Evolutionary conservation across 2,888 invertebrate species (phyloP), one percentile per base, ranked within the genome.

Genomic region (Euphydryas editha): DNA sequence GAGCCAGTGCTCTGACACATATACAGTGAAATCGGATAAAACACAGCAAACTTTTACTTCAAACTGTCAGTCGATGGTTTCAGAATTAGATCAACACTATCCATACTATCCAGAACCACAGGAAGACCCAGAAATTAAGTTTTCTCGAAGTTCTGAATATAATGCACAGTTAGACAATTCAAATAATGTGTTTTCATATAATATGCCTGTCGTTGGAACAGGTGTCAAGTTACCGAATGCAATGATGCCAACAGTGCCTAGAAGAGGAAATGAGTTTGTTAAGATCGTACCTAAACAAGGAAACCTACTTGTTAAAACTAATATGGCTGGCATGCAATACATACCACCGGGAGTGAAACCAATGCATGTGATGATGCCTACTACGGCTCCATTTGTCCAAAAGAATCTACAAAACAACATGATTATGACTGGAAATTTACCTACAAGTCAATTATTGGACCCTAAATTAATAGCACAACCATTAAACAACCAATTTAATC

Each of bases 341-440:
- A 72, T 92, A 65, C 71, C 83, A 42, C 79, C 86, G 6, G 82
- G 82, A 46, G 81, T 81, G 6, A 90, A 91, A 68, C 86, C 88
- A 2, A 75, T 89, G 81, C 88, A 87, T 77, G 81, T 90, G 8
- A 80, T 91, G 79, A 78, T 91, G 71, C 84, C 89, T 1, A 75
- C 84, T 46, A 67, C 87, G 62, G 87, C 90, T 24, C 78, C 88
- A 54, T 91, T 87, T 82, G 83, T 90, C n/a, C 92, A 90, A 70
- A 92, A 91, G 70, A 90, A 87, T 83, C 76, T 88, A 36, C 91
- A 89, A 70, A 91, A 86, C 67, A 92, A 86, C 71, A 84, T 91
- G 84, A 84, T 92, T 30, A 76, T 92, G 81, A 75, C 89, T n/a
- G 81, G 87, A n/a, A 83, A 78, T 65, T 69, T 87, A 62, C 83